These are phyloP conservation scores for Channa striata DNA, from an alignment of 2,797 vertebrate species.

Conservation along the genomic window DNA sequence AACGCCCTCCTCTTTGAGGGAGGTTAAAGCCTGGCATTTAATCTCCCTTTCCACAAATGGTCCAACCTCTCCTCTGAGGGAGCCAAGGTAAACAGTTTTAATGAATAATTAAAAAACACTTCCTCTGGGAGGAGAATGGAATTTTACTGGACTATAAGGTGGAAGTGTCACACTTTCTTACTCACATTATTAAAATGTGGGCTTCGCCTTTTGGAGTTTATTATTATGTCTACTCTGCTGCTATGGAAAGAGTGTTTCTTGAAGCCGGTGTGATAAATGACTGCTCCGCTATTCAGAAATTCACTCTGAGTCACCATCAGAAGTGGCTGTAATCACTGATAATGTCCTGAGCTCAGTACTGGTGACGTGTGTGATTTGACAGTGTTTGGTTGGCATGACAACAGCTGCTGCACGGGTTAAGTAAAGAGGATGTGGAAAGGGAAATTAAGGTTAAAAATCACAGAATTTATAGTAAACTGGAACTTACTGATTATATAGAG, in stretches of 20 bases:
- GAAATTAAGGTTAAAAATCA: slow-evolving; percentile 23
- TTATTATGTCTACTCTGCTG: slow-evolving; percentile 8
- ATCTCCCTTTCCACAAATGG: slow-evolving; percentile 11
- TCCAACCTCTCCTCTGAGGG: slow-evolving; percentile 4
- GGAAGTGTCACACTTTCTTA: slow-evolving; percentile 40
- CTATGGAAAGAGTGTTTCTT: slow-evolving; percentile 36
- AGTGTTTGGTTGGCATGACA: slow-evolving; percentile 66
- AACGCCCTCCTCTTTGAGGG: neutral
- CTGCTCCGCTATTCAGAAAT: slow-evolving; percentile 10
- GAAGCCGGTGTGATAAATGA: slow-evolving; percentile 35
- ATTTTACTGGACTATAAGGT: slow-evolving; percentile 41
- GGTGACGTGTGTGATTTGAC: slow-evolving; percentile 1
- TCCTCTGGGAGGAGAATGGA: slow-evolving; percentile 58
- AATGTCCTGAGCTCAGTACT: slow-evolving; percentile 6
- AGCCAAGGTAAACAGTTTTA: neutral
- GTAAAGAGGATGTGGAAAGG: slow-evolving; percentile 28
- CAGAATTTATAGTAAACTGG: slow-evolving; percentile 20
- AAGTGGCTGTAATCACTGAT: slow-evolving; percentile 29
- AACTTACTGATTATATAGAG: slow-evolving; percentile 5
- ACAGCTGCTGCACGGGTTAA: slow-evolving; percentile 9
- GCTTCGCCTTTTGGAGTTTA: slow-evolving; percentile 13
- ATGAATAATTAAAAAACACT: slow-evolving; percentile 37
- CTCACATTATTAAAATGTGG: slow-evolving; percentile 38
- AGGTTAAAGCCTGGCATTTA: slow-evolving; percentile 20
- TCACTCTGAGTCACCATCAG: slow-evolving; percentile 18